phyloP scores from a whole-genome alignment of 2,113 vertebrate genomes.

The Anser cygnoides region DNA sequence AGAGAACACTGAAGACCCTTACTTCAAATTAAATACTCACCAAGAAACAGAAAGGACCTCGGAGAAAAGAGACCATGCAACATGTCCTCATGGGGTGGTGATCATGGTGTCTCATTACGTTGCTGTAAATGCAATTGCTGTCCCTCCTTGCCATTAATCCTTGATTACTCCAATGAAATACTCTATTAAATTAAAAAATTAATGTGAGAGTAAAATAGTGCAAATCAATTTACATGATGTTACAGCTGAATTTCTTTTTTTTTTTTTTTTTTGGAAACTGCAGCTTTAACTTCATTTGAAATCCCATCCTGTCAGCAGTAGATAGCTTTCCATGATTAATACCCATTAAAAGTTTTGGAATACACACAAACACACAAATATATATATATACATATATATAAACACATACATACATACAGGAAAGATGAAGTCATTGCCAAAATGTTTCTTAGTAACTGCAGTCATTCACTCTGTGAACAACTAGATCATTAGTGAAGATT shows the following conservation, averaged over 20 bases:
- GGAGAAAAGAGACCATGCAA: neutral
- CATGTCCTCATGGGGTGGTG: neutral
- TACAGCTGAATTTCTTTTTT: neutral
- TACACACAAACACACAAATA: neutral
- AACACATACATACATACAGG: neutral
- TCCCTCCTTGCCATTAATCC: neutral
- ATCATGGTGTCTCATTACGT: neutral
- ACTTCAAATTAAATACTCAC: neutral
- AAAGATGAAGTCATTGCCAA: neutral
- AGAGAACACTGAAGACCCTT: neutral
- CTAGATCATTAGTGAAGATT: neutral
- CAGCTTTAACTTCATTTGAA: neutral
- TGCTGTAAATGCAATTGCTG: neutral
- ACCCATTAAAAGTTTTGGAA: neutral
- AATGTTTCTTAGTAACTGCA: neutral
- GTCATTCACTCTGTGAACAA: neutral
- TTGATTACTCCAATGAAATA: neutral
- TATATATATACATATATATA: too few relatives aligned
- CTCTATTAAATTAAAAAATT: neutral
- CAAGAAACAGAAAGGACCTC: neutral
- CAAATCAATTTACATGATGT: neutral
- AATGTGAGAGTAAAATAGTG: neutral
- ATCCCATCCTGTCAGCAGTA: neutral
- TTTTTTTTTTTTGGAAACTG: neutral
- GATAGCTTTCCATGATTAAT: neutral